Conservation (phyloP, 2,797 vertebrate species). For the Sparus aurata region DNA sequence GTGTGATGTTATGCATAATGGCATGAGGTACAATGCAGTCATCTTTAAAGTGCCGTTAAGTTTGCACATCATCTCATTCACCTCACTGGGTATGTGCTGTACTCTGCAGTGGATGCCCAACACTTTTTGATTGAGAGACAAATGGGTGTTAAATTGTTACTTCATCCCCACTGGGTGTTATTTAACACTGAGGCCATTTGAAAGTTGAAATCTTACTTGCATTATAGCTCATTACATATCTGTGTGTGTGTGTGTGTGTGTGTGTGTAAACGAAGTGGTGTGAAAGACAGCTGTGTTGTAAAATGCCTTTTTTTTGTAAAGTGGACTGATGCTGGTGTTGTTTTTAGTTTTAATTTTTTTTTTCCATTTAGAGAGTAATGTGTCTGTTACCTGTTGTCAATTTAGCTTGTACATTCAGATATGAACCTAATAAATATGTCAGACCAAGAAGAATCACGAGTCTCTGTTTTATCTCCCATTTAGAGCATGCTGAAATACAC, state of each 20-base stretch:
- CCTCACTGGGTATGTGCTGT: conserved; percentile 51
- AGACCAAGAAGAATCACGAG: conserved; percentile 54
- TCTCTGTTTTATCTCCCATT: conserved; percentile 42
- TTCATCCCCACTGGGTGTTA: conserved; percentile 32
- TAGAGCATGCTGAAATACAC: conserved; percentile 19
- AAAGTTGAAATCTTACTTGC: conserved; percentile 32
- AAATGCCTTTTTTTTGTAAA: conserved; percentile 87
- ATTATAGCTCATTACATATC: conserved; percentile 32
- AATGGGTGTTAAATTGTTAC: conserved; percentile 34
- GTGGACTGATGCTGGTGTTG: conserved; percentile 87
- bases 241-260: conserved; percentile 52
- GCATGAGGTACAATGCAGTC: conserved; percentile 36
- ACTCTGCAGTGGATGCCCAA: conserved; percentile 29
- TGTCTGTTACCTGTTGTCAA: conserved; percentile 88
- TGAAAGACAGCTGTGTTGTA: conserved; percentile 79
- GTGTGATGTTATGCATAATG: conserved; percentile 49
- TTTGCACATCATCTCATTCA: conserved; percentile 71
- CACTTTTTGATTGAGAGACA: conserved; percentile 45
- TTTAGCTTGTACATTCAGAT: conserved; percentile 90
- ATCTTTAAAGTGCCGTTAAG: conserved; percentile 68
- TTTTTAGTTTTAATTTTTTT: conserved; percentile 68
- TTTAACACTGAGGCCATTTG: conserved; percentile 48
- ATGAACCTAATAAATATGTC: conserved; percentile 88
- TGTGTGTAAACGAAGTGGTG: conserved; percentile 36
- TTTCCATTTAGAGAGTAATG: conserved; percentile 82